Base-by-base conservation (phyloP, 2,797 vertebrate species). In the Bradypodion ventrale region DNA sequence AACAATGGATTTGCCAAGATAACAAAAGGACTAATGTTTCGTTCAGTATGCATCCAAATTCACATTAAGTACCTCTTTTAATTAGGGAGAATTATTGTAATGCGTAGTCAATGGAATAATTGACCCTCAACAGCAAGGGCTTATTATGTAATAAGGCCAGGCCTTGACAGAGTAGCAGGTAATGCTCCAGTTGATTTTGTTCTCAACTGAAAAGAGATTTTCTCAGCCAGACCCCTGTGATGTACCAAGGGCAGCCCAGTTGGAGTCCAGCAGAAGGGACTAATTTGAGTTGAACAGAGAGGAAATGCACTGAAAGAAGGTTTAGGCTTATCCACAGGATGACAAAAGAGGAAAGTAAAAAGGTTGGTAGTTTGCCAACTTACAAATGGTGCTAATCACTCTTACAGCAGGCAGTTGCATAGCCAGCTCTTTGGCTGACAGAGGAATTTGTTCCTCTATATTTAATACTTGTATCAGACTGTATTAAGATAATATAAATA, bases 11-110 rank as follows among this genome's bases (percentile, higher is more conserved):
- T 95, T 94, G 93, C 95, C 94, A 94, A 92, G 87, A 90, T 87
- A 94, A 96, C 95, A 97, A 96, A 96, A 94, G 95, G 87, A 94
- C 94, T 94, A 96, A 97, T 96, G 96, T 96, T 96, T 93, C 96
- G 95, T 96, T 96, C 95, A 96, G 37, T 95, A 88, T 90, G 90
- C 94, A 88, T 92, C 94, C 94, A 93, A 94, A 94, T 96, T 95
- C 95, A 93, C 94, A 74, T 72, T 92, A 96, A 96, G 94, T 95
- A 95, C 96, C 92, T 91, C 94, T 94, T 96, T 94, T 96, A 96
- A 97, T 96, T 96, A 96, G 93, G 77, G 69, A 89, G 94, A 95
- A 96, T 96, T 96, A 96, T 95, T 94, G 95, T 96, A 94, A 95
- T 96, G 94, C 92, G 93, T 90, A 93, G 94, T 96, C 94, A 96